phyloP scores from a whole-genome alignment of 2,113 vertebrate genomes.

The Alces alces region DNA sequence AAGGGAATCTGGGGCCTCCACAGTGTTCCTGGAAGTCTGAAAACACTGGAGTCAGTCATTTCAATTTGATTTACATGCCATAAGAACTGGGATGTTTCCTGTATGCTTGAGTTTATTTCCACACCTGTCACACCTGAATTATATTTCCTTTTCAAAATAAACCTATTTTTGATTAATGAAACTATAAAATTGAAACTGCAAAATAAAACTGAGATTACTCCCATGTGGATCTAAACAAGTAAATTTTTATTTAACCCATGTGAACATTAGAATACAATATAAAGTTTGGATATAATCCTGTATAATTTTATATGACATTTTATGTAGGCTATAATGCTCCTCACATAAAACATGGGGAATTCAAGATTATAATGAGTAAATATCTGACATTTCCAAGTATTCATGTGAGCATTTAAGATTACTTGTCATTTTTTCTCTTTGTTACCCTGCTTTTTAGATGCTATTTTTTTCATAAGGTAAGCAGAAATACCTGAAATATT shows the following conservation, averaged over 20 bases:
- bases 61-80: constrained; percentile 5
- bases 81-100: neutral
- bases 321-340: neutral
- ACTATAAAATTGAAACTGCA: constrained; percentile 15
- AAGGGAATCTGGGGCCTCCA: neutral
- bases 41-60: neutral
- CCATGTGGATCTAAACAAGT: neutral
- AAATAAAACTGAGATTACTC: constrained; percentile 16
- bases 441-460: neutral
- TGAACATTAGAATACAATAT: neutral
- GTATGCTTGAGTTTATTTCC: neutral
- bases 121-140: neutral
- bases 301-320: neutral
- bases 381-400: neutral
- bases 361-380: neutral
- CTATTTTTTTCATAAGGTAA: neutral
- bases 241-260: neutral
- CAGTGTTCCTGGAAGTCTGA: neutral
- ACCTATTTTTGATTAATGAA: constrained; percentile 18
- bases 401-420: neutral
- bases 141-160: neutral
- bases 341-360: neutral
- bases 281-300: neutral
- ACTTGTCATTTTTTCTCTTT: neutral
- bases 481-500: constrained; percentile 2